Evolutionary conservation across 2,113 vertebrate species (phyloP).

Genomic region (Nematolebias whitei): DNA sequence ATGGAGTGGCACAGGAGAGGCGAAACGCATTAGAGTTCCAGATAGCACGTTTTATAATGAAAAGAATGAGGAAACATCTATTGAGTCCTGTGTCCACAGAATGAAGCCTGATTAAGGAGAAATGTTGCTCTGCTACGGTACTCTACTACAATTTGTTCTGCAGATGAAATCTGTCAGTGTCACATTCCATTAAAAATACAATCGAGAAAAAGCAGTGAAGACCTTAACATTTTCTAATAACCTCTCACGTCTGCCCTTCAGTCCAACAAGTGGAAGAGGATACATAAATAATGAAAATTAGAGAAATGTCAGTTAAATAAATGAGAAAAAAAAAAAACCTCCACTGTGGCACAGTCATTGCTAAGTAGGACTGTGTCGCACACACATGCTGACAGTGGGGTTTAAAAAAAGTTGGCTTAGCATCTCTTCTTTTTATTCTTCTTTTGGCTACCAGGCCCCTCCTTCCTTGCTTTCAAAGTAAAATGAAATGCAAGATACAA

Average conservation of each 20-base stretch:
- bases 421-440: constrained; percentile 15
- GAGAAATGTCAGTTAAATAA: constrained; percentile 59
- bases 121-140: constrained; percentile 26
- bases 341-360: constrained; percentile 32
- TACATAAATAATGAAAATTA: constrained; percentile 53
- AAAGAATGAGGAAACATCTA: constrained; percentile 30
- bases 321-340: constrained; percentile 31
- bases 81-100: constrained; percentile 37
- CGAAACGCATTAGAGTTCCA: constrained; percentile 27
- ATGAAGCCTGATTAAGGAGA: constrained; percentile 45
- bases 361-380: constrained; percentile 28
- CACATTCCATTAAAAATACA: constrained; percentile 27
- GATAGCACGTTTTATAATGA: constrained; percentile 27
- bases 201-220: background rate
- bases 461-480: constrained; percentile 3
- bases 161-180: constrained; percentile 52
- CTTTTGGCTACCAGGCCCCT: constrained; percentile 6
- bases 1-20: constrained; percentile 23
- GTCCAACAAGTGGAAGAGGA: constrained; percentile 18
- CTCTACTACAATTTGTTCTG: constrained; percentile 34
- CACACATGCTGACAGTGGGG: constrained; percentile 59
- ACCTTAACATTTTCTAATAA: constrained; percentile 45
- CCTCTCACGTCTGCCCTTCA: constrained; percentile 38
- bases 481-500: constrained; percentile 19
- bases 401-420: constrained; percentile 33